Evolutionary conservation across 2,113 vertebrate species (phyloP), one percentile per base, ranked within the genome.

Genomic region (Chamaetylas fuelleborni): DNA sequence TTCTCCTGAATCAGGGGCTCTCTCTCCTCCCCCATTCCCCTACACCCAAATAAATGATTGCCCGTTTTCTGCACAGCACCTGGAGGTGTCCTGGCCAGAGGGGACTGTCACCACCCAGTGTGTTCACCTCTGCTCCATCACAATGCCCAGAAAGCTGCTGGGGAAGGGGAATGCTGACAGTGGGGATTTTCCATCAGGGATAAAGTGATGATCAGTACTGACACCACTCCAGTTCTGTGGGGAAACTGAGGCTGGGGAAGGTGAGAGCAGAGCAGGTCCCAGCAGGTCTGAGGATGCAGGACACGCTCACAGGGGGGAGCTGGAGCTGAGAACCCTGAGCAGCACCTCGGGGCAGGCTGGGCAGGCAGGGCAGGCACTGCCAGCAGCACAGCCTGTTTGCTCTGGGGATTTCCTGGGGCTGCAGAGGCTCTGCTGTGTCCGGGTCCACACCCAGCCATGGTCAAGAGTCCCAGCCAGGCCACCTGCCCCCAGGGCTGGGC

Each of bases 401-500:
- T 24, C 50, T 11, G 71, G 90, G 95, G 67, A 93, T 95, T 90
- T 92, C 79, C 92, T 42, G 1, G 54, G 5, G 33, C 66, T 80
- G 7, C 50, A 38, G 14, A 43, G 72, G 81, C 51, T 81, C 38
- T 64, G 61, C 78, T 26, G 62, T 34, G 81, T 82, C 77, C 12
- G 34, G 24, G 62, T 53, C 64, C 0, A 0, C 43, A 31, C 50
- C 2, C 3, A 2, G n/a, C 65, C 33, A 2, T 23, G 36, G 48
- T 14, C 1, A 1, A 12, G 5, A 45, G 54, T 28, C 90, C 65
- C 48, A 72, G 58, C n/a, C 70, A 58, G 42, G 78, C 47, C 50
- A 48, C 42, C 58, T 48, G 48, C 25, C 65, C 54, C 33, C 17
- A 0, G 45, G 58, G 45, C 26, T 7, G 31, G 26, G 42, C 85